A percentile compares a stretch with the other conserved stretches of the same genome.
phyloP scores from a whole-genome alignment of 2,113 vertebrate species.

The Python bivittatus region DNA sequence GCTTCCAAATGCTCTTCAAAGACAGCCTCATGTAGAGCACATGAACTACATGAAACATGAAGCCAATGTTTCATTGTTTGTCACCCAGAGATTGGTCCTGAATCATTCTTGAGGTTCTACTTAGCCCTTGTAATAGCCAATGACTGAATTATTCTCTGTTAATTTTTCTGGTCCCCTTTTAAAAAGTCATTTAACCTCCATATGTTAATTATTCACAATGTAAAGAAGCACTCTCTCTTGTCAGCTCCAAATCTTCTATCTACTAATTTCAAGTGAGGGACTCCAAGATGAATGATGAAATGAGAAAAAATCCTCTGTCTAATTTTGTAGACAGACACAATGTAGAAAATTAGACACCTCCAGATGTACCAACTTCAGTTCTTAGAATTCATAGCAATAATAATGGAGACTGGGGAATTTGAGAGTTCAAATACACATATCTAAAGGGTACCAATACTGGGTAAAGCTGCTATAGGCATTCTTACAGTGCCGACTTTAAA shows the following conservation, averaged over 20 bases:
- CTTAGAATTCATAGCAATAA: background rate
- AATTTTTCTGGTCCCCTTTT: background rate
- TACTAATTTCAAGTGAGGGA: background rate
- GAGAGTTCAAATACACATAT: background rate
- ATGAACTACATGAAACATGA: background rate
- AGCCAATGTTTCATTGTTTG: background rate
- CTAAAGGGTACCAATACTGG: background rate
- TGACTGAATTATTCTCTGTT: background rate
- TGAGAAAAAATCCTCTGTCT: background rate
- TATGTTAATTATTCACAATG: background rate
- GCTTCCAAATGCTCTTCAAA: too few species aligned
- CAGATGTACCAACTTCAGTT: background rate
- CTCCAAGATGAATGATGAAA: background rate
- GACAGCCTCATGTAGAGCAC: too few species aligned
- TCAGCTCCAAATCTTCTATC: background rate
- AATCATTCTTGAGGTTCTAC: background rate
- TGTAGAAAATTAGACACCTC: background rate
- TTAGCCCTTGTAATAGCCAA: background rate
- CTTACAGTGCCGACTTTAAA: background rate
- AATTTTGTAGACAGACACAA: background rate
- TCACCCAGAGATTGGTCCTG: background rate
- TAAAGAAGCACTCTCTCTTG: background rate
- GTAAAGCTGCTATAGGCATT: background rate
- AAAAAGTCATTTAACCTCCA: background rate
- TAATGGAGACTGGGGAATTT: background rate